Evolutionary conservation across 2,888 invertebrate species (phyloP).

Genomic region (Eupeodes luniger): DNA sequence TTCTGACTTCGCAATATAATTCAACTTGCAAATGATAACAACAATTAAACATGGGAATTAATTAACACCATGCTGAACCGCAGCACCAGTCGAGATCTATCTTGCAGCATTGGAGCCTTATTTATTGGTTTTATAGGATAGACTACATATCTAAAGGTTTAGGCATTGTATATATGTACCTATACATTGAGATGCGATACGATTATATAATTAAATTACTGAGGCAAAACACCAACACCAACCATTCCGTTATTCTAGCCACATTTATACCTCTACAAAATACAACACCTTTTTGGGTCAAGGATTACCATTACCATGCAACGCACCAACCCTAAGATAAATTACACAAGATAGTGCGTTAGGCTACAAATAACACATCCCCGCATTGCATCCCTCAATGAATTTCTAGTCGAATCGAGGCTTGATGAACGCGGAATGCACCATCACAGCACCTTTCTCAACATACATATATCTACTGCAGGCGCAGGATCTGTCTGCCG

Average conservation of each 20-base stretch:
- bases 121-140: conserved; percentile 19
- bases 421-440: neutral
- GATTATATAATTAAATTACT: conserved; percentile 69
- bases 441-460: neutral
- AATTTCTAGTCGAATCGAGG: conserved; percentile 14
- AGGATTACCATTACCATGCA: conserved; percentile 49
- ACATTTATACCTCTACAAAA: neutral
- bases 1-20: conserved; percentile 12
- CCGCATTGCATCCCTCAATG: neutral
- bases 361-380: conserved; percentile 47
- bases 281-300: conserved; percentile 66
- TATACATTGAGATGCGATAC: conserved; percentile 43
- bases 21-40: conserved; percentile 43
- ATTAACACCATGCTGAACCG: conserved; percentile 54
- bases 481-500: neutral
- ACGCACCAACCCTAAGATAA: conserved; percentile 51
- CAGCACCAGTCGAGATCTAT: conserved; percentile 10
- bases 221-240: conserved; percentile 10
- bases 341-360: conserved; percentile 65
- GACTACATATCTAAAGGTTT: neutral
- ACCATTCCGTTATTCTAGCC: conserved; percentile 11
- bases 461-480: neutral
- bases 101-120: conserved; percentile 39
- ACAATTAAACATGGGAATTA: conserved; percentile 61
- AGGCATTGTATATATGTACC: neutral